These are phyloP conservation scores for Pseudorhombus dupliciocellatus DNA, from an alignment of 2,113 vertebrate genomes.

Conservation along the genomic window DNA sequence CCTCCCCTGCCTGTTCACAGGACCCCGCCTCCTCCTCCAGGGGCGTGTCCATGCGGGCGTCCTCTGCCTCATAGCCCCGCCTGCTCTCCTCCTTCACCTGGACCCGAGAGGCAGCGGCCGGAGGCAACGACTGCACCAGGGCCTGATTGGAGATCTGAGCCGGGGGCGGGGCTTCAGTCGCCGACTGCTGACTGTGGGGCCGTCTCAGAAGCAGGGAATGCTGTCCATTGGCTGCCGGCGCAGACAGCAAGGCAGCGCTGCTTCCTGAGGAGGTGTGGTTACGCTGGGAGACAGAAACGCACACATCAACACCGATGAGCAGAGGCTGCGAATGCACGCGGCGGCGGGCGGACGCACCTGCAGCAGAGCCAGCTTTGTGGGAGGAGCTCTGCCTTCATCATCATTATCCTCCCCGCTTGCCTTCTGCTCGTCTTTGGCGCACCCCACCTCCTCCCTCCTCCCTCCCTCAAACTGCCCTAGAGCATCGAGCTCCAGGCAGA, in stretches of 20 bases:
- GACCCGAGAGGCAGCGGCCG: neutral
- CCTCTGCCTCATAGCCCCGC: slow-evolving; percentile 47
- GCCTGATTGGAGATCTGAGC: slow-evolving; percentile 23
- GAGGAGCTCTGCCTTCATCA: slow-evolving; percentile 54
- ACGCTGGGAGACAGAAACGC: slow-evolving; percentile 22
- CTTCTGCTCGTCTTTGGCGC: slow-evolving; percentile 10
- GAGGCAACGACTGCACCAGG: neutral
- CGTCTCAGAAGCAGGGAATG: neutral
- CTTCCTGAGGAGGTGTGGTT: slow-evolving; percentile 41
- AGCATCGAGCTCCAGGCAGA: slow-evolving; percentile 58
- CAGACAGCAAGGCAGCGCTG: too few relatives aligned
- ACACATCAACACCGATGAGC: too few relatives aligned
- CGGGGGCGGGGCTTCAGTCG: neutral
- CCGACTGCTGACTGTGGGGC: neutral
- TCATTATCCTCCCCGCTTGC: slow-evolving; percentile 34
- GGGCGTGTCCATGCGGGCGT: slow-evolving; percentile 78
- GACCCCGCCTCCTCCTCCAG: slow-evolving; percentile 50
- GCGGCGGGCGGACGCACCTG: slow-evolving; percentile 58
- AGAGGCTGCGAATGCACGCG: too few relatives aligned
- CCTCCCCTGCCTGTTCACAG: slow-evolving; percentile 55
- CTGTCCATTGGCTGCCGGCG: slow-evolving; percentile 6
- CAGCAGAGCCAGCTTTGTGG: slow-evolving; percentile 60
- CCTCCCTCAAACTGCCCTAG: slow-evolving; percentile 26
- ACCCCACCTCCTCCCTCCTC: neutral
- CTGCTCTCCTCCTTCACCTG: slow-evolving; percentile 75